phyloP scores from a whole-genome alignment of 1,140 invertebrate species.

The Drosophila bipectinata region DNA sequence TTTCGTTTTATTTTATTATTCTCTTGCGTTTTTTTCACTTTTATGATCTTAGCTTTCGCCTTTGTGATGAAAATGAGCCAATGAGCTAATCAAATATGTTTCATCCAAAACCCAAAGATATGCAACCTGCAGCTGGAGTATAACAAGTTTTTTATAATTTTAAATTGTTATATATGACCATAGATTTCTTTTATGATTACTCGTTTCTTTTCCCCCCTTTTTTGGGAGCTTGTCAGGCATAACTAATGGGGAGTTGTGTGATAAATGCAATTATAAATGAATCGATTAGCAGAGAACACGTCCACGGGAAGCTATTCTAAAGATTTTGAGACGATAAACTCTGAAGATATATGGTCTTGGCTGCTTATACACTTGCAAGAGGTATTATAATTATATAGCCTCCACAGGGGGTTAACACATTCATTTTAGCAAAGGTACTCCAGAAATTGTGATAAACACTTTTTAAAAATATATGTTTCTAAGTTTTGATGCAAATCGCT shows the following conservation, averaged over 20 bases:
- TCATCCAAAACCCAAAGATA: not conserved
- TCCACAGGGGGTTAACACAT: too few relatives aligned
- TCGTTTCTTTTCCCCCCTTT: constrained; percentile 4
- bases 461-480: too few relatives aligned
- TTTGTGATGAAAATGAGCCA: constrained; percentile 41
- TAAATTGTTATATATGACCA: constrained; percentile 50
- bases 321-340: constrained; percentile 10
- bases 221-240: constrained; percentile 29
- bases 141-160: constrained; percentile 47
- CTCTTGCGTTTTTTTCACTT: constrained; percentile 14
- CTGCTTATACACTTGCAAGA: not conserved
- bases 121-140: constrained; percentile 30
- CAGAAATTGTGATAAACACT: too few relatives aligned
- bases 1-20: constrained; percentile 15
- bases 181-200: constrained; percentile 30
- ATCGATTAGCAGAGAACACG: constrained; percentile 36
- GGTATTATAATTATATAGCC: not conserved
- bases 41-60: constrained; percentile 31
- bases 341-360: constrained; percentile 2
- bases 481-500: too few relatives aligned
- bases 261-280: constrained; percentile 56
- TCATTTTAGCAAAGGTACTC: too few relatives aligned
- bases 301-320: not conserved
- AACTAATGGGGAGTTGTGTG: constrained; percentile 38
- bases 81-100: constrained; percentile 17